Evolutionary conservation across 2,888 invertebrate species (phyloP).

Genomic region (Philereme transversata): DNA sequence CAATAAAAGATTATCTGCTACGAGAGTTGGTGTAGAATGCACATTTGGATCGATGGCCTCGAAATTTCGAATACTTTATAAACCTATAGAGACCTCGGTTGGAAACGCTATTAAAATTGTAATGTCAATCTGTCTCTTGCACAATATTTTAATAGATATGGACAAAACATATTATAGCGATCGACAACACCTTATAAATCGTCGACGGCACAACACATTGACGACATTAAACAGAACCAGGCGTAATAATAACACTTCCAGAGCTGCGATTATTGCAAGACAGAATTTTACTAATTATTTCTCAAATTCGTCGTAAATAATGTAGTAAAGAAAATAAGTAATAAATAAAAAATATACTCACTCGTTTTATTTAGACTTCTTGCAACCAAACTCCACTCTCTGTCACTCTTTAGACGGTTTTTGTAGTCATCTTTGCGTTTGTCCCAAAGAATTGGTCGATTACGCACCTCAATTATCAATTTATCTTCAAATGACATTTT

Average conservation of each 20-base stretch:
- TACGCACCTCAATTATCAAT: too few relatives aligned
- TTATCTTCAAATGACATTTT: too few relatives aligned
- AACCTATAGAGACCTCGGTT: conserved; percentile 24
- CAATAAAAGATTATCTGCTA: conserved; percentile 31
- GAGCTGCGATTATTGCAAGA: conserved; percentile 35
- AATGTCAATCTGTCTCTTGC: conserved; percentile 25
- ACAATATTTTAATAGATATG: conserved; percentile 33
- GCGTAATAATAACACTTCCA: conserved; percentile 31
- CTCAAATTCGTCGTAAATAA: conserved; percentile 24
- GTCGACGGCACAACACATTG: conserved; percentile 23
- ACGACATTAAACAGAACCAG: conserved; percentile 30
- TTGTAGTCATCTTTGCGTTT: conserved; percentile 37
- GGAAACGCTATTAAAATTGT: conserved; percentile 27
- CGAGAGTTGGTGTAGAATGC: conserved; percentile 28
- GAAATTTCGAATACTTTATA: conserved; percentile 22
- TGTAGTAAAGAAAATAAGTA: conserved; percentile 26
- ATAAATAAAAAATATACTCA: conserved; percentile 28
- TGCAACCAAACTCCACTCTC: conserved; percentile 31
- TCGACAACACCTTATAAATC: conserved; percentile 24
- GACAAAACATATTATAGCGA: conserved; percentile 23
- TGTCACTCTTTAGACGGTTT: conserved; percentile 35
- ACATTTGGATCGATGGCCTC: conserved; percentile 28
- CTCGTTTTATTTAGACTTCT: conserved; percentile 32
- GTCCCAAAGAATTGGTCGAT: too few relatives aligned
- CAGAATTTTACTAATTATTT: conserved; percentile 33